Conservation (phyloP, 35 echinoderm and acorn worm genomes). For the Strongylocentrotus purpuratus region DNA sequence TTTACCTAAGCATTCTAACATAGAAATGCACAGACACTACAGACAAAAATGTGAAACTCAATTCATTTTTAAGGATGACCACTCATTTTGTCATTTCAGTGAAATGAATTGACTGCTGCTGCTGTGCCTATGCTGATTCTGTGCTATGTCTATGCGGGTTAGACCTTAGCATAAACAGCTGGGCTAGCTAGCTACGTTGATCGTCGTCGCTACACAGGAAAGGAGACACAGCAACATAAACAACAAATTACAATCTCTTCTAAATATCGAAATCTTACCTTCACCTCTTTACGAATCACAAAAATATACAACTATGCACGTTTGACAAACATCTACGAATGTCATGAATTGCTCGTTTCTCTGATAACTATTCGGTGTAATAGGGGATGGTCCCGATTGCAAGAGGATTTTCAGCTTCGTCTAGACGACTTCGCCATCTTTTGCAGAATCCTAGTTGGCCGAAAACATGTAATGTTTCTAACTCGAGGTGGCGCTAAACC, state of each 20-base stretch:
- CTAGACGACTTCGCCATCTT: conserved; percentile 21
- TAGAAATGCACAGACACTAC: not conserved
- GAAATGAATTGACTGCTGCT: not conserved
- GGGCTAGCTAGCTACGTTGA: not conserved
- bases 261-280: conserved; percentile 10
- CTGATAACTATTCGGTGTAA: not conserved
- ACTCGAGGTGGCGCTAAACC: not conserved
- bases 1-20: too few species aligned
- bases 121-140: not conserved
- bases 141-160: not conserved
- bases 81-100: not conserved
- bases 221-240: conserved; percentile 40
- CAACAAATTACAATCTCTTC: not conserved
- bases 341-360: conserved; percentile 18
- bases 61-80: not conserved
- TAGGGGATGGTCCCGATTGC: conserved; percentile 40
- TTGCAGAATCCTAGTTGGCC: not conserved
- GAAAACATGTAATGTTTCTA: not conserved
- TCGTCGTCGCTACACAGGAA: conserved; percentile 1
- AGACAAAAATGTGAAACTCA: not conserved
- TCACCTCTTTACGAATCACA: conserved; percentile 11
- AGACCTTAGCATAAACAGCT: not conserved
- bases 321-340: conserved; percentile 32
- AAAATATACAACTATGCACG: conserved; percentile 41
- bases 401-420: not conserved